Conservation (phyloP, 2,888 invertebrate species). For the Drosophila borealis region DNA sequence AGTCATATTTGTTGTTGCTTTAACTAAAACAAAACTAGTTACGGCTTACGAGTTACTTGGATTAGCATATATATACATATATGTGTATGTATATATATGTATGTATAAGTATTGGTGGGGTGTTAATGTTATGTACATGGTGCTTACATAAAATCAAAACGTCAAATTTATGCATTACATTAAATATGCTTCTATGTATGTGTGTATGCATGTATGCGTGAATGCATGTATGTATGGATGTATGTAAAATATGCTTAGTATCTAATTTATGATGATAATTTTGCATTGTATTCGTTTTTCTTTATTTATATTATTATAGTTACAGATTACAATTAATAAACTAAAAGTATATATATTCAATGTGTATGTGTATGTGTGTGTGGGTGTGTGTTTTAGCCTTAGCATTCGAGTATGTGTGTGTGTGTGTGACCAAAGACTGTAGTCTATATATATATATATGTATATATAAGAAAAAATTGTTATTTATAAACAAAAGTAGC, state of each 20-base stretch:
- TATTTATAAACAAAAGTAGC: slow-evolving; percentile 69
- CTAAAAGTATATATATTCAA: slow-evolving; percentile 35
- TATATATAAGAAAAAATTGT: slow-evolving; percentile 45
- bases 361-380: slow-evolving; percentile 14
- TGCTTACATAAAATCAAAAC: slow-evolving; percentile 62
- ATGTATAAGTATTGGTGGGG: slow-evolving; percentile 71
- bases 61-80: slow-evolving; percentile 16
- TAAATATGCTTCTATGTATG: slow-evolving; percentile 26
- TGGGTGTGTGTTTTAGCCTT: slow-evolving; percentile 13
- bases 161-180: slow-evolving; percentile 36
- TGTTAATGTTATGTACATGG: slow-evolving; percentile 75
- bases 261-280: slow-evolving; percentile 41
- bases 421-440: slow-evolving; percentile 36
- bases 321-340: slow-evolving; percentile 31
- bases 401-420: slow-evolving; percentile 25
- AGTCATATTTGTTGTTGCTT: slow-evolving; percentile 20
- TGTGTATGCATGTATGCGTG: slow-evolving; percentile 17
- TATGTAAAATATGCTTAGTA: slow-evolving; percentile 33
- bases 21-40: slow-evolving; percentile 46
- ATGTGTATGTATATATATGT: slow-evolving; percentile 6
- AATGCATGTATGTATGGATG: slow-evolving; percentile 23
- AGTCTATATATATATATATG: slow-evolving; percentile 31
- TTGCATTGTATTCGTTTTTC: slow-evolving; percentile 50
- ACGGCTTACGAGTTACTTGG: slow-evolving; percentile 32
- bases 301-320: slow-evolving; percentile 7